These are phyloP conservation scores for Styela plicata DNA, from an alignment of 23 tunicate genomes.

Conservation along the genomic window DNA sequence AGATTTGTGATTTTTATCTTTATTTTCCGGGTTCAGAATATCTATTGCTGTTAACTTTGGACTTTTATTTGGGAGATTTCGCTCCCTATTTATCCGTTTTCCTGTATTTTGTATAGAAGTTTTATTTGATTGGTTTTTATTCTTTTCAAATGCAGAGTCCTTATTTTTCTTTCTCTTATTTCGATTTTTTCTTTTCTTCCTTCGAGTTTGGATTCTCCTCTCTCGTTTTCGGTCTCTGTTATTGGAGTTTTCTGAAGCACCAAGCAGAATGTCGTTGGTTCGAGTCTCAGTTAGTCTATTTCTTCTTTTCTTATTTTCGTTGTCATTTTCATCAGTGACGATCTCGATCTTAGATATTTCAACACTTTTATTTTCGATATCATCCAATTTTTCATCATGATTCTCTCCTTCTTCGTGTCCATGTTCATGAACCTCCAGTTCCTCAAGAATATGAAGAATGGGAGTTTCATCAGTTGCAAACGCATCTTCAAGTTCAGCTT, in stretches of 20 bases:
- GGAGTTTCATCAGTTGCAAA: neutral
- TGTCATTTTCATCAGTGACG: neutral
- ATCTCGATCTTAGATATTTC: neutral
- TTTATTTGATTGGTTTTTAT: too few species aligned
- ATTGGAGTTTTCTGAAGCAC: neutral
- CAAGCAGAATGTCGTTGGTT: neutral
- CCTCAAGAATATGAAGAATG: neutral
- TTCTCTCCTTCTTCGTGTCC: neutral
- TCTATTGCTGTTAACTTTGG: neutral
- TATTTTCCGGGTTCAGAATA: neutral
- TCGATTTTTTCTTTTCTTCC: neutral
- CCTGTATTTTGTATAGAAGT: neutral
- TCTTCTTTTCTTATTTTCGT: neutral
- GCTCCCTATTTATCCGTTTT: neutral
- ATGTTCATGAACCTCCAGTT: constrained; percentile 14
- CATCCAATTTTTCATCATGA: neutral
- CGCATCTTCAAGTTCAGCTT: constrained; percentile 13
- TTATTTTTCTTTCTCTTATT: neutral
- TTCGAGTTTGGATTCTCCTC: neutral
- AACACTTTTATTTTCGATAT: neutral
- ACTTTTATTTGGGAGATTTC: neutral
- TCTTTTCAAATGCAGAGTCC: too few species aligned
- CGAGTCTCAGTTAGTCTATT: neutral
- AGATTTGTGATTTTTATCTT: too few species aligned
- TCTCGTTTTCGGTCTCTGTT: neutral